Evolutionary conservation across 2,797 vertebrate species (phyloP).

Genomic region (Nyctibius grandis): DNA sequence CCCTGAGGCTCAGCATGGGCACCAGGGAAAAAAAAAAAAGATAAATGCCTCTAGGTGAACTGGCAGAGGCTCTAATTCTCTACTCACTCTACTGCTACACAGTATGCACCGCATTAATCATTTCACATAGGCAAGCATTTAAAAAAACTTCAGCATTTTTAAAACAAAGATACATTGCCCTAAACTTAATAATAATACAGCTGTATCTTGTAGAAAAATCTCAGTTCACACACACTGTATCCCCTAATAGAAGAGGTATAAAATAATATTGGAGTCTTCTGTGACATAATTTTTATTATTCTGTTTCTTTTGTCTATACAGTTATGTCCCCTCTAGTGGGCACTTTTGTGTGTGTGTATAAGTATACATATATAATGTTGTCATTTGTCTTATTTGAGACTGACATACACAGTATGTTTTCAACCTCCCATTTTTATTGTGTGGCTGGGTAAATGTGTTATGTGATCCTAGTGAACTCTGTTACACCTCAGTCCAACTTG

Average conservation of each 20-base stretch:
- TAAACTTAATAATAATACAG: conserved; percentile 39
- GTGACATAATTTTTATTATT: conserved; percentile 2
- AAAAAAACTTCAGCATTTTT: conserved; percentile 66
- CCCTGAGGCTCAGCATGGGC: conserved; percentile 67
- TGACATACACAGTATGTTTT: not conserved
- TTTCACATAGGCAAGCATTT: conserved; percentile 50
- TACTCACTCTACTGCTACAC: conserved; percentile 44
- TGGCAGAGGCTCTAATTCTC: conserved; percentile 64
- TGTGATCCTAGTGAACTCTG: not conserved
- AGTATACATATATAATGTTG: not conserved
- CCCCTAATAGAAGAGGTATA: not conserved
- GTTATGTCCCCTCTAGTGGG: not conserved
- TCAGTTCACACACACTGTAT: not conserved
- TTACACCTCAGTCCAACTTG: not conserved
- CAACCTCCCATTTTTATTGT: not conserved
- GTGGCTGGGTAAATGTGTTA: not conserved
- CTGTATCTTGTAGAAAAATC: conserved; percentile 4
- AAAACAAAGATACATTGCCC: conserved; percentile 65
- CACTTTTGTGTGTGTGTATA: not conserved
- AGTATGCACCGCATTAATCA: conserved; percentile 69
- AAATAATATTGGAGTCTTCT: not conserved
- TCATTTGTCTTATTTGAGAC: conserved; percentile 1
- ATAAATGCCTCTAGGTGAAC: conserved; percentile 73
- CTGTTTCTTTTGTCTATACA: not conserved
- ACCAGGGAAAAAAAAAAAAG: conserved; percentile 64